Evolutionary conservation across 2,888 invertebrate genomes (phyloP).

Genomic region (Nomada flava): DNA sequence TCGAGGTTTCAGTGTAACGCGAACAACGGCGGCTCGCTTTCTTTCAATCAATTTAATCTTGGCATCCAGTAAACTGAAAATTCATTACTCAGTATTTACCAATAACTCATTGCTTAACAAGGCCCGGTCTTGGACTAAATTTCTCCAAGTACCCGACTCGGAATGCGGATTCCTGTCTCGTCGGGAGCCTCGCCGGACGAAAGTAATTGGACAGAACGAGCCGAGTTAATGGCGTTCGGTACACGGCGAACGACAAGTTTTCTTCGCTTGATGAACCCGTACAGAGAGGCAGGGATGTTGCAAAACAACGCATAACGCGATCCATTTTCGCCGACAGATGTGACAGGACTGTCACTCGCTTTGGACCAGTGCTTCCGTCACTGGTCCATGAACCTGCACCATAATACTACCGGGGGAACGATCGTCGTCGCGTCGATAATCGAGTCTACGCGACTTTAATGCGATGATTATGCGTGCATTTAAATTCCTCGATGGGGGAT

Average conservation of each 20-base stretch:
- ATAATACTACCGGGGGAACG: background rate
- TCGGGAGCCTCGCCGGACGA: conserved; percentile 33
- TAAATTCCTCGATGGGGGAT: background rate
- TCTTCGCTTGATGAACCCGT: conserved; percentile 72
- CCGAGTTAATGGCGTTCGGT: conserved; percentile 54
- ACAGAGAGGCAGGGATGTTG: conserved; percentile 41
- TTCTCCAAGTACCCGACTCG: conserved; percentile 12
- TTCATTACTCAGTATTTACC: background rate
- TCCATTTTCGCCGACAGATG: conserved; percentile 72
- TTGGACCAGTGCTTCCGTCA: conserved; percentile 40
- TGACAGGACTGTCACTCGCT: conserved; percentile 48
- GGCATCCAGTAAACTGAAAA: too few relatives aligned
- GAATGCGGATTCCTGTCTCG: conserved; percentile 40
- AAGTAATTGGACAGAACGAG: conserved; percentile 55
- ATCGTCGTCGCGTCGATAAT: background rate
- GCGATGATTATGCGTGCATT: background rate
- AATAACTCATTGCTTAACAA: background rate
- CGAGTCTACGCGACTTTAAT: background rate
- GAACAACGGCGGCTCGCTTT: too few relatives aligned
- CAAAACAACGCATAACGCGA: conserved; percentile 64
- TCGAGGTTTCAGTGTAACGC: too few relatives aligned
- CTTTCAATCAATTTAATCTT: too few relatives aligned
- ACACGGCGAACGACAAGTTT: conserved; percentile 59
- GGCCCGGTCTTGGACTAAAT: conserved; percentile 1
- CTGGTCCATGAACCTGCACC: conserved; percentile 38